A percentile compares a stretch with the other conserved stretches of the same genome.
Evolutionary conservation across 2,888 invertebrate species (phyloP).

Genomic region (Pegoplata infirma): DNA sequence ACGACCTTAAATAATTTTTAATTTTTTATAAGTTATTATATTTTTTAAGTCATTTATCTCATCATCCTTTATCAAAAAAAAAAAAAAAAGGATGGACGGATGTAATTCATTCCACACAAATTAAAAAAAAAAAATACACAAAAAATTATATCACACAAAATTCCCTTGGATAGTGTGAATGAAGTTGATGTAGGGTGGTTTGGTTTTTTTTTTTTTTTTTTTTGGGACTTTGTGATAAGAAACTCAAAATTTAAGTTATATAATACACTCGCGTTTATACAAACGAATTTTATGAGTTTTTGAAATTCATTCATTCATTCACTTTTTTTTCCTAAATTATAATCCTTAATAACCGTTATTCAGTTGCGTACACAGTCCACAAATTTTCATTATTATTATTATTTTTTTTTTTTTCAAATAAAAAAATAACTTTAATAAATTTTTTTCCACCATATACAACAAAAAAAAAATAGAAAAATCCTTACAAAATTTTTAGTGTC

Average conservation of each 20-base stretch:
- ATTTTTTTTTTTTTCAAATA: not conserved
- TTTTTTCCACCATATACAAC: not conserved
- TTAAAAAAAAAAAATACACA: too few relatives aligned
- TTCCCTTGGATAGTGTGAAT: not conserved
- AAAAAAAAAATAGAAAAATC: too few relatives aligned
- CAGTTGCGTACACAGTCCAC: not conserved
- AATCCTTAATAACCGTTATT: not conserved
- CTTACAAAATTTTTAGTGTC: constrained; percentile 29
- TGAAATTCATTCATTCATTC: not conserved
- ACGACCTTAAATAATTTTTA: not conserved
- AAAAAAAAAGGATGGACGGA: too few relatives aligned
- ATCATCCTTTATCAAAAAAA: not conserved
- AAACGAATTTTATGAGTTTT: not conserved
- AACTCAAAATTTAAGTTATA: constrained; percentile 36
- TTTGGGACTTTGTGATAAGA: constrained; percentile 27
- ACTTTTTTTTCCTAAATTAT: not conserved
- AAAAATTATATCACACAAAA: not conserved
- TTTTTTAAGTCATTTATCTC: not conserved
- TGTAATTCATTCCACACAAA: too few relatives aligned
- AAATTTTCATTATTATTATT: not conserved
- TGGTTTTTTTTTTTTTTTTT: not conserved
- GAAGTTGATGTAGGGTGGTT: too few relatives aligned
- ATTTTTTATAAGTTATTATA: too few relatives aligned
- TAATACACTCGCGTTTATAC: constrained; percentile 35
- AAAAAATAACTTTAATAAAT: not conserved